phyloP scores from a whole-genome alignment of 2,888 invertebrate genomes.

The Opisthograptis luteolata region DNA sequence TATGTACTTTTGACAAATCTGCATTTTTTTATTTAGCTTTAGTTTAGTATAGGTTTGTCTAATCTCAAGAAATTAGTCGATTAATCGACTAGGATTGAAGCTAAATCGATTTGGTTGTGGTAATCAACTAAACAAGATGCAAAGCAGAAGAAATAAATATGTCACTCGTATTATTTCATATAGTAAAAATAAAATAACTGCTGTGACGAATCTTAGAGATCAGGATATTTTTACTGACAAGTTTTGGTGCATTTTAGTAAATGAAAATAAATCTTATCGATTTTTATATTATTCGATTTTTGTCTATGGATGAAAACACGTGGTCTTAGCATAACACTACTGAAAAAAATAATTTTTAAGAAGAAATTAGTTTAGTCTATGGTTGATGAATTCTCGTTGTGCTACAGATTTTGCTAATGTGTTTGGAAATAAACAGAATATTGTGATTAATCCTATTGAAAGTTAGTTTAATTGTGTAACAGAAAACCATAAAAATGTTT shows the following conservation, averaged over 20 bases:
- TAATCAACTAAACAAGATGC: too few relatives aligned
- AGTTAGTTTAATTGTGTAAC: constrained; percentile 53
- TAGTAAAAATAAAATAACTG: too few relatives aligned
- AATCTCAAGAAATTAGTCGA: too few relatives aligned
- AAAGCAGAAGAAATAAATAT: too few relatives aligned
- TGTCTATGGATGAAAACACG: constrained; percentile 62
- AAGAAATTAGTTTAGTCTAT: constrained; percentile 65
- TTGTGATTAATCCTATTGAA: constrained; percentile 56
- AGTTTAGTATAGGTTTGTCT: too few relatives aligned
- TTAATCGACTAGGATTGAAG: too few relatives aligned
- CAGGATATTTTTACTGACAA: not conserved
- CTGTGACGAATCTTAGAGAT: too few relatives aligned
- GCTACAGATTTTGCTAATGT: constrained; percentile 74
- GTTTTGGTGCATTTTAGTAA: not conserved
- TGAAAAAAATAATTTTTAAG: constrained; percentile 54
- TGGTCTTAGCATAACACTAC: constrained; percentile 47
- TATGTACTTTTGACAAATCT: constrained; percentile 62
- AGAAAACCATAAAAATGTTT: constrained; percentile 63
- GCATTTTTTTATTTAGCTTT: constrained; percentile 38
- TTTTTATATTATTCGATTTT: constrained; percentile 22
- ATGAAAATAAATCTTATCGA: constrained; percentile 8
- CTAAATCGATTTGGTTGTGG: too few relatives aligned
- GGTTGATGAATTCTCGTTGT: constrained; percentile 77
- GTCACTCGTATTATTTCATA: too few relatives aligned
- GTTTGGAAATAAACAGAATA: constrained; percentile 80